Evolutionary conservation across 2,888 invertebrate genomes (phyloP), one percentile per base, ranked within the genome.

Genomic region (Epinotia ramella): DNA sequence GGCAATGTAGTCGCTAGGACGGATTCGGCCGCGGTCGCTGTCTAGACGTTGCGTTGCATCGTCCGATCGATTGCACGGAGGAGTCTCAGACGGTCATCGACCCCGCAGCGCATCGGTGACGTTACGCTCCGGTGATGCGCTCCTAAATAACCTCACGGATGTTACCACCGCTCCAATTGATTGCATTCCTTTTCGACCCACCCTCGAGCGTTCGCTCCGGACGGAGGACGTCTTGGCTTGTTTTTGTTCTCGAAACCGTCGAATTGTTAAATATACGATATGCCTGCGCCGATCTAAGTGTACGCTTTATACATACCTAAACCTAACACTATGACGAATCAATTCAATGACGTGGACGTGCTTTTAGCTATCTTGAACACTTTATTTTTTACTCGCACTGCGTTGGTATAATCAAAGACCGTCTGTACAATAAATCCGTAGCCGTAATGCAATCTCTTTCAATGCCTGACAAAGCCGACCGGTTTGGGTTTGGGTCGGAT

Each of bases 61-160:
- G 94, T 89, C 90, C 92, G 90, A 94, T 94, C 94, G 94, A 94
- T 94, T 91, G 92, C 89, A 91, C 91, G 92, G 89, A 88, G 89
- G 84, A 88, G 89, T 91, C 89, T 91, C 91, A 92, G 93, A 91
- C 93, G 94, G 93, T 93, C 94, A 85, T 88, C 90, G 93, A 94
- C 93, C 94, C 91, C 91, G 87, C 88, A 91, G 91, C 92, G 93
- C 94, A 92, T 94, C 93, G 93, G 91, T 94, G 94, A 94, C 94
- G 94, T 93, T 93, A 89, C 93, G 93, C 93, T 93, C 86, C 88
- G 92, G 86, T 91, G 94, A 91, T 92, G 92, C 93, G 93, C 93
- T 90, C 90, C 87, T 89, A 89, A 87, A 86, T 90, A 89, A 88
- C 88, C 88, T 88, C 85, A 89, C 89, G 86, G 88, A 87, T 88